phyloP scores from a whole-genome alignment of 2,888 invertebrate species.

The Rotaria sp. region DNA sequence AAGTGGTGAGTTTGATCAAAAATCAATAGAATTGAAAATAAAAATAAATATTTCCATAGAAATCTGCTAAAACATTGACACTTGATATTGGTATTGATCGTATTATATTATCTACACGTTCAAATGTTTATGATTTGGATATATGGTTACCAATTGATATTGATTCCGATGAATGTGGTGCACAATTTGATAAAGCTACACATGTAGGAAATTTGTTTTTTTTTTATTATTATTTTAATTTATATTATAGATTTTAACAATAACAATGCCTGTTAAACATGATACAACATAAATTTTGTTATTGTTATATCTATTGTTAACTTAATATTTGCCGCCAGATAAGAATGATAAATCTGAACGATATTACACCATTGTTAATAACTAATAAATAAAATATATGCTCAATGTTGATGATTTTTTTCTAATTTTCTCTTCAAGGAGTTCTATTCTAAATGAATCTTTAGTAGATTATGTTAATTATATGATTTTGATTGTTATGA shows the following conservation, averaged over 20 bases:
- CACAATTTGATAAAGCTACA: conserved; percentile 53
- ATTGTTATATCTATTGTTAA: neutral
- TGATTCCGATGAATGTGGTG: conserved; percentile 51
- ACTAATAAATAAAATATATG: neutral
- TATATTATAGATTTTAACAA: conserved; percentile 28
- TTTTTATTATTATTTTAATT: neutral
- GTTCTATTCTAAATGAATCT: too few relatives aligned
- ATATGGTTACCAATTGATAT: conserved; percentile 53
- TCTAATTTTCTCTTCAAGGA: too few relatives aligned
- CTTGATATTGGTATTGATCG: conserved; percentile 55
- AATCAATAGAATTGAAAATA: too few relatives aligned
- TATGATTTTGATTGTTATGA: too few relatives aligned
- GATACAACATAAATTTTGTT: neutral
- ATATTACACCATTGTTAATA: neutral
- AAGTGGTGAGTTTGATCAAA: conserved; percentile 48
- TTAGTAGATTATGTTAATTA: too few relatives aligned
- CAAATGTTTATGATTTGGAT: conserved; percentile 52
- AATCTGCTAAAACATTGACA: conserved; percentile 48
- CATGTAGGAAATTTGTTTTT: conserved; percentile 44
- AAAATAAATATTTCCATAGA: conserved; percentile 45
- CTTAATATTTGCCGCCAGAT: too few relatives aligned
- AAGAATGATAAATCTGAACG: too few relatives aligned
- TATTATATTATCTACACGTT: conserved; percentile 51
- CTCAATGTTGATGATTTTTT: too few relatives aligned
- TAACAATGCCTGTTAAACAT: conserved; percentile 38